Base-by-base conservation (phyloP, 2,113 vertebrate species). In the Azemiops feae region DNA sequence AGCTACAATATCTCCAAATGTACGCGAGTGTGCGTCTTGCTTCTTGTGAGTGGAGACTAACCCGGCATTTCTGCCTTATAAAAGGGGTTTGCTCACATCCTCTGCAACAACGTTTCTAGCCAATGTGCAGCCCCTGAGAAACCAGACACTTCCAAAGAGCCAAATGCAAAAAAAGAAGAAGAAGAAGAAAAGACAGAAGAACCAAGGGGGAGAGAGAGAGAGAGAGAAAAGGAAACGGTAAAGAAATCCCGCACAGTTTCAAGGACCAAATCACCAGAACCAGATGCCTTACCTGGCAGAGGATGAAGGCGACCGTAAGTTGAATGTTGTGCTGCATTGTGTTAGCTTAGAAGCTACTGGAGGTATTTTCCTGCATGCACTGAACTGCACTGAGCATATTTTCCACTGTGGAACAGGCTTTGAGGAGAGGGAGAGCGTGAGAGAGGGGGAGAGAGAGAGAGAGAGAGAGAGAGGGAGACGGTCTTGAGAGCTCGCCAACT, bases 301-400 rank as follows among this genome's bases (percentile, higher is more conserved):
- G 96, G 97, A 99, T 98, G 95, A 99, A 97, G 97, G 98, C 97
- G 97, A 99, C 93, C 96, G 98, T 95, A 95, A 99, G 96, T 97
- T 98, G 98, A 97, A 98, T 97, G 98, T 97, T 97, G 95, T 96
- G 98, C 98, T 99, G 98, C 99, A 99, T 98, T 97, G 97, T 98
- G 97, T 98, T 96, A 98, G 98, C 98, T 98, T 98, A 98, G 97
- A 98, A 98, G 97, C 97, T 96, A 98, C 97, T 96, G 95, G 97
- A 98, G 98, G 97, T 98, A 98, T 98, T 98, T 97, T 98, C 98
- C 98, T 98, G 98, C 98, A 98, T 97, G 97, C 97, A 96, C 98
- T 97, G 97, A 96, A 97, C 97, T 96, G 98, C 99, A 98, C 98
- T 99, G 98, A 97, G 99, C 99, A 99, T 99, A 99, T 99, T 99